These are phyloP conservation scores for Ruditapes philippinarum DNA, from an alignment of 1,140 invertebrate species.

Conservation along the genomic window DNA sequence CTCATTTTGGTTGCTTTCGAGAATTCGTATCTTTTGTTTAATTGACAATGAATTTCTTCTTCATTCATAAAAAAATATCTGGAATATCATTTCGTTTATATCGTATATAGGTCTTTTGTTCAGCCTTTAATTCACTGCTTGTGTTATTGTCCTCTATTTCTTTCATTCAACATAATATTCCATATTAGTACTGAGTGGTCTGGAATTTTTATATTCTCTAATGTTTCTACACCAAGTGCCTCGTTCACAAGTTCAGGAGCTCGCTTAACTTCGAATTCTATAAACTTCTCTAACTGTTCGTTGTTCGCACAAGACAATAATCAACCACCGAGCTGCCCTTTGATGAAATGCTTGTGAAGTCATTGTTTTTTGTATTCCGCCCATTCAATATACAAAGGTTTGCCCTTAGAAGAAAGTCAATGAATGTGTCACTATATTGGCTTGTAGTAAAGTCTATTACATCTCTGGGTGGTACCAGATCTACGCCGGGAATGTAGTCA, in stretches of 20 bases:
- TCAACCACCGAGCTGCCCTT: conserved; percentile 65
- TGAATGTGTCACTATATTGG: conserved; percentile 49
- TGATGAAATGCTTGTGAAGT: conserved; percentile 61
- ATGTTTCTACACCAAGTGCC: background rate
- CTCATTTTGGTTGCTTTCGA: background rate
- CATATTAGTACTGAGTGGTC: background rate
- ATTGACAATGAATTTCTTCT: background rate
- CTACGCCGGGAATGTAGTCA: conserved; percentile 60
- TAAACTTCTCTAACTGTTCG: conserved; percentile 36
- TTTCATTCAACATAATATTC: background rate
- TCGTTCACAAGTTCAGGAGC: background rate
- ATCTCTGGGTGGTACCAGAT: conserved; percentile 31
- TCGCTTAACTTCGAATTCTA: conserved; percentile 39
- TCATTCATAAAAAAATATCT: background rate
- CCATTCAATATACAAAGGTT: conserved; percentile 66
- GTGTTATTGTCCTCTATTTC: background rate
- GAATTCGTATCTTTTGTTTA: background rate
- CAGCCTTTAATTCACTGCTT: no score
- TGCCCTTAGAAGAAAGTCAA: conserved; percentile 45
- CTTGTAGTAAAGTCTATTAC: conserved; percentile 60
- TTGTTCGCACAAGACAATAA: conserved; percentile 57
- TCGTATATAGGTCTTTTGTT: background rate
- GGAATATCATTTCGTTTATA: background rate
- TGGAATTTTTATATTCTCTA: background rate
- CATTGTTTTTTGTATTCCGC: conserved; percentile 27